Evolutionary conservation across 1,140 invertebrate genomes (phyloP).

Genomic region (Bicyclus anynana): DNA sequence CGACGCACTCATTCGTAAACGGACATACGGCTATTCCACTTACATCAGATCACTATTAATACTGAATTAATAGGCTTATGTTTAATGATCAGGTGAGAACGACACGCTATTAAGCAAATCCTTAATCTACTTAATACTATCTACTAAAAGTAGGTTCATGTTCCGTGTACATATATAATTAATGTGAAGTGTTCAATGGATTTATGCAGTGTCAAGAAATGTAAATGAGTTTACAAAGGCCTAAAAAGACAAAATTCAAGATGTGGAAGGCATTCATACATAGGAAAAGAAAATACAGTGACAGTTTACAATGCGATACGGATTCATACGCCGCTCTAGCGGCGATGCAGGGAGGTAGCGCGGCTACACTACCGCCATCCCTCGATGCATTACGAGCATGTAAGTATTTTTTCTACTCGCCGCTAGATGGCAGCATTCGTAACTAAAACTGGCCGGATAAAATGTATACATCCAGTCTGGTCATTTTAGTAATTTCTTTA

Average conservation of each 20-base stretch:
- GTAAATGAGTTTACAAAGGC: slow-evolving; percentile 67
- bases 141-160: background rate
- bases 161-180: background rate
- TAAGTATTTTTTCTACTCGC: slow-evolving; percentile 61
- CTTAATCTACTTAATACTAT: background rate
- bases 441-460: background rate
- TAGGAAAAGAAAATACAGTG: slow-evolving; percentile 68
- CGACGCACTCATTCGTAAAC: slow-evolving; percentile 15
- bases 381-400: slow-evolving; percentile 67
- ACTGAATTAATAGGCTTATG: background rate
- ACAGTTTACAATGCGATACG: slow-evolving; percentile 54
- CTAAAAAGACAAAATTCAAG: slow-evolving; percentile 52
- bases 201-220: slow-evolving; percentile 25
- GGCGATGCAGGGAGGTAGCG: slow-evolving; percentile 64
- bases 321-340: slow-evolving; percentile 64
- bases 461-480: too few relatives aligned
- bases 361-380: slow-evolving; percentile 70
- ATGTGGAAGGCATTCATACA: slow-evolving; percentile 72
- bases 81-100: background rate
- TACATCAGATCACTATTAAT: slow-evolving; percentile 22
- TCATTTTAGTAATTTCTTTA: too few relatives aligned
- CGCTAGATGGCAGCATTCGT: slow-evolving; percentile 41
- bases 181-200: background rate
- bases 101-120: background rate
- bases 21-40: slow-evolving; percentile 1